Conservation (phyloP, 30 jellyfish, hydroid and myxozoan genomes). For the Sanderia malayensis region DNA sequence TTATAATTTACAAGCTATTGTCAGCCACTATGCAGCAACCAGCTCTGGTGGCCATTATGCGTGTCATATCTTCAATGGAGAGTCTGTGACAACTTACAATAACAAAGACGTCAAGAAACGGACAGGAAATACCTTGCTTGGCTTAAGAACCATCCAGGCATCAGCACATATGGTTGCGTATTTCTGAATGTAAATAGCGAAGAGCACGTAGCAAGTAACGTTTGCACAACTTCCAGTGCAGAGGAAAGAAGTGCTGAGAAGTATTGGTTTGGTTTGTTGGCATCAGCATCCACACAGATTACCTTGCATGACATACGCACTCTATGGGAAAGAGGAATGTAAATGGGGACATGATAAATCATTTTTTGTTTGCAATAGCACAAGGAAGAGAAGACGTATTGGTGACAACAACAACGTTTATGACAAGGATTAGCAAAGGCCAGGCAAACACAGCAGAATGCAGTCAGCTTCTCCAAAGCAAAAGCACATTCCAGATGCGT, state of each 20-base stretch:
- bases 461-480: neutral
- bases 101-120: neutral
- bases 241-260: neutral
- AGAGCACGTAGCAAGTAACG: too few relatives aligned
- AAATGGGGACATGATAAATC: neutral
- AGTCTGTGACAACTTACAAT: neutral
- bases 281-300: neutral
- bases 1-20: neutral
- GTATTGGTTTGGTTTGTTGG: slow-evolving; percentile 9
- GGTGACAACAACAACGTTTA: neutral
- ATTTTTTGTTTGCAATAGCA: too few relatives aligned
- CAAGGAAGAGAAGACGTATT: neutral
- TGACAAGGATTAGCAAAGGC: neutral
- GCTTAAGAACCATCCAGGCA: neutral
- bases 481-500: neutral
- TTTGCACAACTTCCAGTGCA: neutral
- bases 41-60: neutral
- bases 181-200: neutral
- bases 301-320: neutral
- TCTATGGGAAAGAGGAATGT: neutral
- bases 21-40: neutral
- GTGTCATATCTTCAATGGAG: neutral
- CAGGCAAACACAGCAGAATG: neutral
- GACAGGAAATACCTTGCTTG: neutral
- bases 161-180: neutral